phyloP scores from a whole-genome alignment of 2,797 vertebrate species.

The Cuniculus paca region DNA sequence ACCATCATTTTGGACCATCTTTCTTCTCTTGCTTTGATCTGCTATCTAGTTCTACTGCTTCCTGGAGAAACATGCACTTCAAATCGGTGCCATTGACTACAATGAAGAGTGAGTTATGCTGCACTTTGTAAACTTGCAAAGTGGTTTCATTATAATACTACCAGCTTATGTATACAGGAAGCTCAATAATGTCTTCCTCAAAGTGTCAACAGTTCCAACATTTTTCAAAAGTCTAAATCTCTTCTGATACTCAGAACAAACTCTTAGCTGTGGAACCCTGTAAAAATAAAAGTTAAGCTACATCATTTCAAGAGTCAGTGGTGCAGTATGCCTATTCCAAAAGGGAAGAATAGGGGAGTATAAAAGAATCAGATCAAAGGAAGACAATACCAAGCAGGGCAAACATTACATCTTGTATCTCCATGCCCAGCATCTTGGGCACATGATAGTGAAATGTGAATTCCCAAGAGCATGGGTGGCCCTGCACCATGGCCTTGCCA shows the following conservation, averaged over 20 bases:
- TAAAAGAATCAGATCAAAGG: neutral
- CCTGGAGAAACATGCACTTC: neutral
- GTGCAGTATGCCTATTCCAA: neutral
- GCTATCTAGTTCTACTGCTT: neutral
- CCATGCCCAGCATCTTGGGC: neutral
- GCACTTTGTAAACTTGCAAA: neutral
- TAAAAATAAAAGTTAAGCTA: neutral
- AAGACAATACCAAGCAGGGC: neutral
- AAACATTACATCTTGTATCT: neutral
- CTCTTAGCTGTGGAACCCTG: neutral
- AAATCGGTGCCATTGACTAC: neutral
- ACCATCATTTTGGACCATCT: rapidly evolving
- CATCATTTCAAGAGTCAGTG: neutral
- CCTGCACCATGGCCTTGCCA: neutral
- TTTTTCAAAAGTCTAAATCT: neutral
- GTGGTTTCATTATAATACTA: neutral
- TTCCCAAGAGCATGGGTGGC: neutral
- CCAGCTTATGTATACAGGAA: neutral
- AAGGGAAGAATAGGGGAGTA: neutral
- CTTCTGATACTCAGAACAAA: neutral
- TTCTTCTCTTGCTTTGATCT: neutral
- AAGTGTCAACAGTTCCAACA: neutral
- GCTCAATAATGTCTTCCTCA: neutral
- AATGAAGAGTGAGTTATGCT: neutral
- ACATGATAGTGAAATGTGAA: neutral